Conservation (phyloP, 2,888 invertebrate genomes). For the Oxytorus armatus region DNA sequence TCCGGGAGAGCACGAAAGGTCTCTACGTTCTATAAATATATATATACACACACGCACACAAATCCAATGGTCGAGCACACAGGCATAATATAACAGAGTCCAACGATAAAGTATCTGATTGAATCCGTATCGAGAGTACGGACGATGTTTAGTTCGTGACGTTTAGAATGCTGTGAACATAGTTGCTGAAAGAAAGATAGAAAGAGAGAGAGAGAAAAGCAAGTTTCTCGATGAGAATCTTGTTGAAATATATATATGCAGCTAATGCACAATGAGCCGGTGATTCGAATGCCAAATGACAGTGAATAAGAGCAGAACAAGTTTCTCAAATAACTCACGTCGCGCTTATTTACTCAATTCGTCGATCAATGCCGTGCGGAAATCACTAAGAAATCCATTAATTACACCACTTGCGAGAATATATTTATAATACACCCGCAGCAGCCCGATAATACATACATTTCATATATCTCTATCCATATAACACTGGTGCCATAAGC, state of each 20-base stretch:
- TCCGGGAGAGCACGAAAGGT: conserved; percentile 62
- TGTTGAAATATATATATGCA: not conserved
- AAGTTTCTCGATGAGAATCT: conserved; percentile 39
- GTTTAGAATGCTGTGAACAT: conserved; percentile 49
- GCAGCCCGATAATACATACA: conserved; percentile 25
- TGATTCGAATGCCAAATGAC: conserved; percentile 14
- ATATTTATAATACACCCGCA: conserved; percentile 28
- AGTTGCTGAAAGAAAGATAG: conserved; percentile 49
- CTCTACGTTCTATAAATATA: conserved; percentile 26
- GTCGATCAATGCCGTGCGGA: conserved; percentile 10
- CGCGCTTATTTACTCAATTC: conserved; percentile 16
- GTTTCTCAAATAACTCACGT: not conserved
- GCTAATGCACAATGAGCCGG: not conserved
- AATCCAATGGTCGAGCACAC: conserved; percentile 4
- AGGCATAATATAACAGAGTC: conserved; percentile 42
- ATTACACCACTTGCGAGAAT: conserved; percentile 31
- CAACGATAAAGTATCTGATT: conserved; percentile 59
- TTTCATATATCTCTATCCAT: conserved; percentile 17
- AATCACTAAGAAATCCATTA: conserved; percentile 45
- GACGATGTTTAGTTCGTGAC: conserved; percentile 58
- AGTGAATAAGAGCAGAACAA: not conserved
- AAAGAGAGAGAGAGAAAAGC: conserved; percentile 3
- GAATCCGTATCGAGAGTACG: conserved; percentile 59
- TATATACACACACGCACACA: conserved; percentile 10
- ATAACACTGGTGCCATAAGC: conserved; percentile 39